These are phyloP conservation scores for Gila orcuttii DNA, from an alignment of 2,113 vertebrate genomes.

Conservation along the genomic window DNA sequence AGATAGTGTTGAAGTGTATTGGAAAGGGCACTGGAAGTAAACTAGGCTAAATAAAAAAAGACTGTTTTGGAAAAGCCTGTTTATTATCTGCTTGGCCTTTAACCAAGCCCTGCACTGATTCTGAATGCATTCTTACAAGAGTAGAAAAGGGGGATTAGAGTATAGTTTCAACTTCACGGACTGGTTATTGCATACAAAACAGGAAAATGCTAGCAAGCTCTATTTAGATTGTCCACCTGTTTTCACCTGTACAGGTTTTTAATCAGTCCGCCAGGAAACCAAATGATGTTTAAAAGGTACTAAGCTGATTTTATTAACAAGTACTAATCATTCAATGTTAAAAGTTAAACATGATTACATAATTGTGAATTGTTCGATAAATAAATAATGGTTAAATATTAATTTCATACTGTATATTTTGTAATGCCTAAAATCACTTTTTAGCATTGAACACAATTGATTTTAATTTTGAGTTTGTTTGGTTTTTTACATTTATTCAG, in stretches of 20 bases:
- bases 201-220: background rate
- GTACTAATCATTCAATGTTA: background rate
- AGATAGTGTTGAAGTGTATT: constrained; percentile 21
- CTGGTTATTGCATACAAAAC: background rate
- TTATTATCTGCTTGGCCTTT: constrained; percentile 38
- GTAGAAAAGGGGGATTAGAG: constrained; percentile 30
- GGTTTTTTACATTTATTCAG: background rate
- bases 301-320: background rate
- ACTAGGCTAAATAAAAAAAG: constrained; percentile 38
- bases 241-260: background rate
- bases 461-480: background rate
- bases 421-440: background rate
- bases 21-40: constrained; percentile 17
- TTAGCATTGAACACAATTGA: background rate
- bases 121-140: constrained; percentile 6
- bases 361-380: background rate
- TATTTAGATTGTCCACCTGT: background rate
- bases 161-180: background rate
- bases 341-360: background rate
- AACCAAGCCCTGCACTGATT: constrained; percentile 11
- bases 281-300: background rate
- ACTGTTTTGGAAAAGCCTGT: constrained; percentile 34
- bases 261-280: background rate
- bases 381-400: background rate
- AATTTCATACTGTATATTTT: background rate